Conservation (phyloP, 2,113 vertebrate species). For the Myotis davidii region DNA sequence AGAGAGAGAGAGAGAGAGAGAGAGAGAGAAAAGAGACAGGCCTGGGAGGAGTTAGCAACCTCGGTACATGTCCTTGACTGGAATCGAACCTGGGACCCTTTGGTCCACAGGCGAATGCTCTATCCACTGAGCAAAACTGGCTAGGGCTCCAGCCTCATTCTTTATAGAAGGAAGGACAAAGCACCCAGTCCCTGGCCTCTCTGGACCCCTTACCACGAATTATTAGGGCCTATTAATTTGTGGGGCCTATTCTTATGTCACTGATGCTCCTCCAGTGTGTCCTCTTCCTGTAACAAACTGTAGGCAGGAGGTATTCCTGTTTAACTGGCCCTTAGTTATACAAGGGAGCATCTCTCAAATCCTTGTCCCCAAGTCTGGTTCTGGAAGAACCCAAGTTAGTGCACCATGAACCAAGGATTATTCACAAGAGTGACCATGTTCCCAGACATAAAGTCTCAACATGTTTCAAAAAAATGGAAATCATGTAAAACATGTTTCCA, state of each 20-base stretch:
- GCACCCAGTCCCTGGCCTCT: not conserved
- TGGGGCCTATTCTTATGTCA: not conserved
- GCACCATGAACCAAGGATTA: not conserved
- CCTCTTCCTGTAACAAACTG: not conserved
- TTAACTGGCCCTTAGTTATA: not conserved
- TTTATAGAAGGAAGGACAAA: not conserved
- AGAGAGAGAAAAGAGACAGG: too few species aligned
- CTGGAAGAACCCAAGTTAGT: not conserved
- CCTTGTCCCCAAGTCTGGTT: not conserved
- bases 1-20: too few species aligned
- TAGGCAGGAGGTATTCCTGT: not conserved
- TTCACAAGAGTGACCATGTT: conserved; percentile 18
- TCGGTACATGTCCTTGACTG: too few species aligned
- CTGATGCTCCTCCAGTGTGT: not conserved
- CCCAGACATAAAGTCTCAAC: conserved; percentile 6
- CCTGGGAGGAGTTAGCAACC: too few species aligned
- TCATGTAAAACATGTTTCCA: conserved; percentile 23
- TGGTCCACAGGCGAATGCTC: too few species aligned
- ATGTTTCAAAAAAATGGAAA: conserved; percentile 44
- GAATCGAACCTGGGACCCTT: too few species aligned
- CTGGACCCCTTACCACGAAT: not conserved
- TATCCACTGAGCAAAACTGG: too few species aligned
- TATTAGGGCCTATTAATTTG: too few species aligned
- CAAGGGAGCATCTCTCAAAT: not conserved
- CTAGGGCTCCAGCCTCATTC: not conserved